Conservation (phyloP, 2,888 invertebrate species). For the Diaphora mendica region DNA sequence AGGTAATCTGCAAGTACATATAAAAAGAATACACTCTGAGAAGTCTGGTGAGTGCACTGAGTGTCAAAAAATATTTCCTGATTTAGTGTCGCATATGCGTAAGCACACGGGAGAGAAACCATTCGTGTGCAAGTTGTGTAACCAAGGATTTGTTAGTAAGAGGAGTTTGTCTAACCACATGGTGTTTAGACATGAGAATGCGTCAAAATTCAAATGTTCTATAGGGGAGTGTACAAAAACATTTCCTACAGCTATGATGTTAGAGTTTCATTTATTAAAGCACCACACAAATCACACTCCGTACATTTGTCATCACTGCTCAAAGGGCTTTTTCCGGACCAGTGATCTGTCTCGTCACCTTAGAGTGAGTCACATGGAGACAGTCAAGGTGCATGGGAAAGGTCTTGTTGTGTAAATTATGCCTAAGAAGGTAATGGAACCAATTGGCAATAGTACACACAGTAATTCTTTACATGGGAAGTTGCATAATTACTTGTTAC, state of each 20-base stretch:
- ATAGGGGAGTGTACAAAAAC: constrained; percentile 74
- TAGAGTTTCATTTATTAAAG: constrained; percentile 80
- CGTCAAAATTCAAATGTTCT: constrained; percentile 76
- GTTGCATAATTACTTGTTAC: neutral
- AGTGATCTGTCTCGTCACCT: constrained; percentile 79
- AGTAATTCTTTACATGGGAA: neutral
- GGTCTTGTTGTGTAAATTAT: constrained; percentile 8
- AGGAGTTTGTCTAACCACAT: constrained; percentile 76
- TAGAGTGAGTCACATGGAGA: constrained; percentile 71
- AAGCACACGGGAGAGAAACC: constrained; percentile 86
- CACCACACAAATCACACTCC: constrained; percentile 80
- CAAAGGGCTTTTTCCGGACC: constrained; percentile 75
- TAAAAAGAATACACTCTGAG: constrained; percentile 85
- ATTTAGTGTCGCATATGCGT: constrained; percentile 85
- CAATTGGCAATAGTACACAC: too few species aligned
- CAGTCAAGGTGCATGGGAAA: constrained; percentile 33
- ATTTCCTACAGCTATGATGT: constrained; percentile 77
- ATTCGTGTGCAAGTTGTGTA: constrained; percentile 73
- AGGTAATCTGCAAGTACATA: constrained; percentile 85
- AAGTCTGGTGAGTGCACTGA: constrained; percentile 83
- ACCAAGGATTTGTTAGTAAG: constrained; percentile 68
- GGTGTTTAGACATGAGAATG: constrained; percentile 77
- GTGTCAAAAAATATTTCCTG: constrained; percentile 84
- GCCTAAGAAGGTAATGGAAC: neutral
- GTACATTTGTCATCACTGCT: constrained; percentile 76